Base-by-base conservation (phyloP, 2,888 invertebrate species). In the Brenthis hecate region DNA sequence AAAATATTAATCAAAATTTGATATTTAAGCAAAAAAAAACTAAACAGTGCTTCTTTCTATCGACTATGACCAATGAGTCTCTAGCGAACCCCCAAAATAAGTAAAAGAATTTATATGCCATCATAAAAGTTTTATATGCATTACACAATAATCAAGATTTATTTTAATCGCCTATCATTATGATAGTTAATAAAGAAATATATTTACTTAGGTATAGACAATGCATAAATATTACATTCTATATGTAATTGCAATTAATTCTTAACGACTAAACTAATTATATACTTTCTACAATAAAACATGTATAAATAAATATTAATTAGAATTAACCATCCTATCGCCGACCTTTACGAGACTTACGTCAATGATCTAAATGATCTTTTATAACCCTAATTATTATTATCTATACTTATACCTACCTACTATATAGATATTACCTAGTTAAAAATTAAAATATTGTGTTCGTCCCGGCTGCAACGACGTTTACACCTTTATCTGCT, bases 281-380 rank as follows among this genome's bases (percentile, higher is more conserved):
- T 8, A 19, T 55, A 61, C 61, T 61, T 66, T 61, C 66, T 50
- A 53, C 55, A 50, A 36, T 55, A 32, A 36, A 43, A n/a, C 13
- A n/a, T 6, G 47, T n/a, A 60, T 48, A 56, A 50, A 66, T 56
- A 61, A 56, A 58, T 53, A 28, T n/a, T 68, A 64, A 64, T 68
- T 68, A 54, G 28, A 48, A 47, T 62, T 50, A 48, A 65, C 48
- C 13, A 6, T 48, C 5, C 36, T 61, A 53, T 23, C 55, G 43
- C 6, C 32, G 47, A 65, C 53, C 47, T 62, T 57, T 48, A 14
- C 23, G 65, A 62, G 64, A 65, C 65, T 70, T 70, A 51, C 67
- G 69, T 70, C 72, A 72, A 68, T 70, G 67, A 56, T 57, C 69
- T n/a, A n/a, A n/a, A n/a, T n/a, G n/a, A n/a, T 65, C 55, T 47